Base-by-base conservation (phyloP, 1,140 invertebrate genomes). In the Zaprionus davidi region DNA sequence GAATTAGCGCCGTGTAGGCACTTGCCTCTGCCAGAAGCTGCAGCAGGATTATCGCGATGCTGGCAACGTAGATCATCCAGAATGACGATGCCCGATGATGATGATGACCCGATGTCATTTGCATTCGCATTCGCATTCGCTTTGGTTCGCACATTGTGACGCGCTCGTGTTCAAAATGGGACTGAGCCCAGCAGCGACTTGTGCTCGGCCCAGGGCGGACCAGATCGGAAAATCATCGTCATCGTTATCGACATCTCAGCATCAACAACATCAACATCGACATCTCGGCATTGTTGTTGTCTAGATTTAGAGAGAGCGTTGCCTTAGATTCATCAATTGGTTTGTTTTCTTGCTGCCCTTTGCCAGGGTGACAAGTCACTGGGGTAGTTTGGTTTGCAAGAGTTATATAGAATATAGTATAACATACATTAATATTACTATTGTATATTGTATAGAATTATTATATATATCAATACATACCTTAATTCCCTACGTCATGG, bases 1-100 rank as follows among this genome's bases (percentile, higher is more conserved):
- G 86, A 78, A 90, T 76, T 34, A 86, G 58, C 3, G 86, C 86
- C 53, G 66, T 73, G 53, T 90, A 90, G 64, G 73, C 86, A 69
- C 58, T 76, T 65, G 88, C 84, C 75, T 80, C 72, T 17, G 38
- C 38, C 13, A 72, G 46, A 53, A 44, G 36, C 34, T 56, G 49
- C 31, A 58, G 17, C 20, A 72, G 41, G 17, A 77, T 36, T 53
- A 85, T 28, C 22, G 13, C 28, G 1, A 53, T 24, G 73, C 69
- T 62, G n/a, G 28, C 28, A 41, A 55, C 20, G 38, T 51, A 67
- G 57, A 86, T 73, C 36, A 82, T 9, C 41, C n/a, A 5, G 2
- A n/a, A 17, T n/a, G 41, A 46, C 2, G 36, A 34, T 34, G 9
- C 31, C 36, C 12, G 41, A 9, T 17, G 38, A 44, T 26, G 24